Percentiles rank a stretch among this genome's conserved stretches.
phyloP scores from a whole-genome alignment of 2,888 invertebrate species.

The Papilio gigon region DNA sequence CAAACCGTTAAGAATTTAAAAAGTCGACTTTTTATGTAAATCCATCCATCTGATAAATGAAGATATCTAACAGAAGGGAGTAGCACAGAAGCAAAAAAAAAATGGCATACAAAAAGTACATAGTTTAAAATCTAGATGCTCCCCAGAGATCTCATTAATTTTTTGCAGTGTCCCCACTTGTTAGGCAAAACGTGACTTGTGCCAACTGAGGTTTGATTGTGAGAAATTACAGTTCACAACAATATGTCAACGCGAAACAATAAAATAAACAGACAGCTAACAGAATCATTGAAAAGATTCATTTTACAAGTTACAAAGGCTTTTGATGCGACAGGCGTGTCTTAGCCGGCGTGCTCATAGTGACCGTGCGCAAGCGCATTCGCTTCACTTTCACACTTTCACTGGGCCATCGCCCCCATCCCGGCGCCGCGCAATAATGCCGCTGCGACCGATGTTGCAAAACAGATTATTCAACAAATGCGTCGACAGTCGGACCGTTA shows the following conservation, averaged over 20 bases:
- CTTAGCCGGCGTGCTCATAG: slow-evolving; percentile 46
- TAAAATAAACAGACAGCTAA: slow-evolving; percentile 21
- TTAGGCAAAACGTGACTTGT: slow-evolving; percentile 51
- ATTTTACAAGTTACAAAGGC: slow-evolving; percentile 19
- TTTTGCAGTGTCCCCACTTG: slow-evolving; percentile 55
- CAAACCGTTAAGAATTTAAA: neutral
- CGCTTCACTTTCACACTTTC: slow-evolving; percentile 82
- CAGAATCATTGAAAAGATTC: slow-evolving; percentile 21
- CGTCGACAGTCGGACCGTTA: slow-evolving; percentile 41
- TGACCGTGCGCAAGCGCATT: slow-evolving; percentile 64
- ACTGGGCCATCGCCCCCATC: slow-evolving; percentile 77
- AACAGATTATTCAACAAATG: slow-evolving; percentile 74
- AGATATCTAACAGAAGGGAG: neutral
- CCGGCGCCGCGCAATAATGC: slow-evolving; percentile 53
- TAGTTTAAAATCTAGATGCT: slow-evolving; percentile 32
- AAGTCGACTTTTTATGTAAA: neutral
- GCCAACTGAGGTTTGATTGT: slow-evolving; percentile 37
- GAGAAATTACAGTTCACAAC: slow-evolving; percentile 24
- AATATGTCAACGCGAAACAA: slow-evolving; percentile 27
- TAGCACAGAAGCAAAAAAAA: slow-evolving; percentile 10
- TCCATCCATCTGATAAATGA: neutral
- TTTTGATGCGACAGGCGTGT: slow-evolving; percentile 41
- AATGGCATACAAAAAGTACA: slow-evolving; percentile 16
- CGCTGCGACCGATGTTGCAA: slow-evolving; percentile 64
- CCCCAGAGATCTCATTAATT: slow-evolving; percentile 49